A percentile compares a stretch with the other conserved stretches of the same genome.
Evolutionary conservation across 1,140 invertebrate species (phyloP).

Genomic region (Orius insidiosus): DNA sequence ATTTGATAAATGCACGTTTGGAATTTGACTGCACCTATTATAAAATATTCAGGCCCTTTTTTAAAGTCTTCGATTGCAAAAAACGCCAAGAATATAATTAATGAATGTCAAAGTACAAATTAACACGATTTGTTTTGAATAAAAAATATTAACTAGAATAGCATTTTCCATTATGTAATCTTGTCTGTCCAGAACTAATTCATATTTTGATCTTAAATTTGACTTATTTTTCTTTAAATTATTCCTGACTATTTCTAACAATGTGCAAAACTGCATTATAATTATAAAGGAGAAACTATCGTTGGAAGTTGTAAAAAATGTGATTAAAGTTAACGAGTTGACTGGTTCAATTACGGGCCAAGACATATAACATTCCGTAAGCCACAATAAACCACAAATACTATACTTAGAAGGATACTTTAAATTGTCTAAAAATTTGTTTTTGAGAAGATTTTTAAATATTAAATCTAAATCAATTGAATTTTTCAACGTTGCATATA

Average conservation of each 20-base stretch:
- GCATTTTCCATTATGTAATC: background rate
- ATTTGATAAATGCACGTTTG: too few species aligned
- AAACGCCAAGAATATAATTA: slow-evolving; percentile 4
- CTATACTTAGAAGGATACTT: background rate
- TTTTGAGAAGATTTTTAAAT: background rate
- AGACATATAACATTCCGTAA: background rate
- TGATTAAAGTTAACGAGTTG: background rate
- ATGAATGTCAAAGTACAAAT: slow-evolving; percentile 10
- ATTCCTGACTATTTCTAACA: slow-evolving; percentile 2
- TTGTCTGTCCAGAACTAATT: background rate
- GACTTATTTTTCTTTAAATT: background rate
- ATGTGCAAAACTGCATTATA: slow-evolving; percentile 5
- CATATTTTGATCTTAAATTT: background rate
- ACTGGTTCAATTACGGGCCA: background rate
- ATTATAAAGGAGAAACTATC: slow-evolving; percentile 4
- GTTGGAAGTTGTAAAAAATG: background rate
- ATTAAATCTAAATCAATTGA: background rate
- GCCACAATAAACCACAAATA: slow-evolving; percentile 2
- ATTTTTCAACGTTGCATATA: too few species aligned
- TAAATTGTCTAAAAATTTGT: background rate
- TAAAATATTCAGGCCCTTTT: too few species aligned
- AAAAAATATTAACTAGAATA: background rate
- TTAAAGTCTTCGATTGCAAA: slow-evolving; percentile 1
- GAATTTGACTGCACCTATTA: too few species aligned
- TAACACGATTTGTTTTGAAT: slow-evolving; percentile 2